phyloP scores from a whole-genome alignment of 2,888 invertebrate genomes.

The Julus scandinavius region DNA sequence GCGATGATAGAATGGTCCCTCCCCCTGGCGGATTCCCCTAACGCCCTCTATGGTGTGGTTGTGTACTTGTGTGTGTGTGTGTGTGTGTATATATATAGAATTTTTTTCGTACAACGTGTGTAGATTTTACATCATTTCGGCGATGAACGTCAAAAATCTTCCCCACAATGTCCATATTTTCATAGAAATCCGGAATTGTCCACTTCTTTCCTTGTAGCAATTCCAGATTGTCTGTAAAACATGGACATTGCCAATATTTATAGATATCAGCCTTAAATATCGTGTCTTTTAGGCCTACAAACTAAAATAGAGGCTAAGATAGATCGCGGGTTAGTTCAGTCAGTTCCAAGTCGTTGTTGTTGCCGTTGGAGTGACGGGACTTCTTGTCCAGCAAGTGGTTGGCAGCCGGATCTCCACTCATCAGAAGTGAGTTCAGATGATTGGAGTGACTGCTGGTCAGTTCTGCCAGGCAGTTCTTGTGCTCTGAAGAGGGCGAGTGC shows the following conservation, averaged over 20 bases:
- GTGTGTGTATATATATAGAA: not conserved
- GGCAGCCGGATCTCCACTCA: conserved; percentile 12
- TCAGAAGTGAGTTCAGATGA: conserved; percentile 44
- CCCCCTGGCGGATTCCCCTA: not conserved
- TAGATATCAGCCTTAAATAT: no score
- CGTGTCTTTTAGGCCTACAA: no score
- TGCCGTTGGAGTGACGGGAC: conserved; percentile 57
- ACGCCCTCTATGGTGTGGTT: not conserved
- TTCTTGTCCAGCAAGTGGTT: conserved; percentile 52
- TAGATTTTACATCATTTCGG: not conserved
- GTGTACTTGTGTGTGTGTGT: not conserved
- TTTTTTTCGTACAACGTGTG: not conserved
- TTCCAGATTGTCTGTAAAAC: not conserved
- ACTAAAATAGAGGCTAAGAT: not conserved
- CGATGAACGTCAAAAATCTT: not conserved
- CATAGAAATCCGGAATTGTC: no score
- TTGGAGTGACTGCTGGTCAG: conserved; percentile 52
- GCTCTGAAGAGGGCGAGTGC: conserved; percentile 55
- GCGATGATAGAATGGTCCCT: conserved; percentile 31
- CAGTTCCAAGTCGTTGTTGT: conserved; percentile 60
- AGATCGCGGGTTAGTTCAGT: conserved; percentile 53
- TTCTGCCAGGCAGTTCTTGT: conserved; percentile 36
- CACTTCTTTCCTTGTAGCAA: not conserved
- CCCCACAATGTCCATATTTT: no score
- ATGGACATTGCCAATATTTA: no score